phyloP scores from a whole-genome alignment of 2,888 invertebrate genomes.

The Willowsia nigromaculata region DNA sequence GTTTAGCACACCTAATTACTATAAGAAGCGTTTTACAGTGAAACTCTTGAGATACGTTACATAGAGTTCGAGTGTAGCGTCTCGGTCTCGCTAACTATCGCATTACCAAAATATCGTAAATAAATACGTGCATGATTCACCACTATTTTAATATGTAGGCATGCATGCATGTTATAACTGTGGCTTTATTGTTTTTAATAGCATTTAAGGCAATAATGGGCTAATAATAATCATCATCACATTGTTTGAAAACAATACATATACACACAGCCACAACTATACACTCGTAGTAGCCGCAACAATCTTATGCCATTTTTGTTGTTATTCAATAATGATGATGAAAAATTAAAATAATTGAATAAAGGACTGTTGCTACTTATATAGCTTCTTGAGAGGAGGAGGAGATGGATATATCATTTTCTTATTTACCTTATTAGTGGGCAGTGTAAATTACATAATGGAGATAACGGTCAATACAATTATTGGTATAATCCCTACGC shows the following conservation, averaged over 20 bases:
- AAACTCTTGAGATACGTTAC: neutral
- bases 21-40: neutral
- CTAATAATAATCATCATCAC: conserved; percentile 11
- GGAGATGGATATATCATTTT: neutral
- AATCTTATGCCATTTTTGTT: conserved; percentile 12
- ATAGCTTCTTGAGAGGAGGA: neutral
- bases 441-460: conserved; percentile 43
- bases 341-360: neutral
- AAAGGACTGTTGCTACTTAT: neutral
- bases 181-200: neutral
- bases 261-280: neutral
- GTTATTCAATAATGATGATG: neutral
- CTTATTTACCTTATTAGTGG: conserved; percentile 18
- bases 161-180: neutral
- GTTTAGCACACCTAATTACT: conserved; percentile 53
- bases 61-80: neutral
- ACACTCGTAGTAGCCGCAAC: conserved; percentile 8
- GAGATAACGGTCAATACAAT: conserved; percentile 14
- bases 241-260: conserved; percentile 42
- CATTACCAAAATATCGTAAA: neutral
- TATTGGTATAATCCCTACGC: neutral
- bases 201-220: conserved; percentile 20
- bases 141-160: neutral
- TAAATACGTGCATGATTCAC: neutral
- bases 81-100: neutral